phyloP scores from a whole-genome alignment of 2,888 invertebrate genomes.

The Tigriopus californicus region DNA sequence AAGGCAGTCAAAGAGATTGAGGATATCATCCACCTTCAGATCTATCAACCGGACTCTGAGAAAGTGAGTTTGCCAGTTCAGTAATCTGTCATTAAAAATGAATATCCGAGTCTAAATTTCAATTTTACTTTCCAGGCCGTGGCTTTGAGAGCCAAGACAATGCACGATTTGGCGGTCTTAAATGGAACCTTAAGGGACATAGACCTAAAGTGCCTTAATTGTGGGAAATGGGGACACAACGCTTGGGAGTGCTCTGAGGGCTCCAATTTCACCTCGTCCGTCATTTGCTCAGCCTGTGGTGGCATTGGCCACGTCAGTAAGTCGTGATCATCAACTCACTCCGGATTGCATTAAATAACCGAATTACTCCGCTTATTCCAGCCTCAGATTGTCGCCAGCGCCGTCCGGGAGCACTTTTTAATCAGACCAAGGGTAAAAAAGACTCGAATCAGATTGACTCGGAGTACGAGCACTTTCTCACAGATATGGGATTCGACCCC shows the following conservation, averaged over 20 bases:
- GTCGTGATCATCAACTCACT: not conserved
- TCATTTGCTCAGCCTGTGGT: slow-evolving; percentile 9
- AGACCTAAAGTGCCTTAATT: slow-evolving; percentile 7
- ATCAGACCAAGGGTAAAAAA: not conserved
- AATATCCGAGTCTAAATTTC: not conserved
- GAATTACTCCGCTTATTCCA: not conserved
- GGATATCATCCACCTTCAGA: slow-evolving; percentile 1
- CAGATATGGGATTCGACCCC: slow-evolving; percentile 1
- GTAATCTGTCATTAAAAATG: not conserved
- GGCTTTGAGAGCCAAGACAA: not conserved
- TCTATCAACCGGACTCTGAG: slow-evolving; percentile 2
- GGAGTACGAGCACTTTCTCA: not conserved
- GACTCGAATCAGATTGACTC: not conserved
- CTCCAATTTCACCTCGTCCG: not conserved
- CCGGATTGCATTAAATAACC: too few relatives aligned
- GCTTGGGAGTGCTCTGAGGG: slow-evolving; percentile 7
- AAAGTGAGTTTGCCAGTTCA: not conserved
- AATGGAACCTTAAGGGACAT: slow-evolving; percentile 3
- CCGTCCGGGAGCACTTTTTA: slow-evolving; percentile 3
- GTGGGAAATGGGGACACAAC: slow-evolving; percentile 6
- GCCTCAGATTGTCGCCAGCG: slow-evolving; percentile 8
- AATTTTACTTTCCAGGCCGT: not conserved
- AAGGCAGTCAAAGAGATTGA: not conserved
- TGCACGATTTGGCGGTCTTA: slow-evolving; percentile 8
- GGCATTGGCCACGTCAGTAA: slow-evolving; percentile 6